A percentile compares a stretch with the other conserved stretches of the same genome.
These are phyloP conservation scores for Holacanthella duospinosa DNA, from an alignment of 2,888 invertebrate genomes.

Conservation along the genomic window DNA sequence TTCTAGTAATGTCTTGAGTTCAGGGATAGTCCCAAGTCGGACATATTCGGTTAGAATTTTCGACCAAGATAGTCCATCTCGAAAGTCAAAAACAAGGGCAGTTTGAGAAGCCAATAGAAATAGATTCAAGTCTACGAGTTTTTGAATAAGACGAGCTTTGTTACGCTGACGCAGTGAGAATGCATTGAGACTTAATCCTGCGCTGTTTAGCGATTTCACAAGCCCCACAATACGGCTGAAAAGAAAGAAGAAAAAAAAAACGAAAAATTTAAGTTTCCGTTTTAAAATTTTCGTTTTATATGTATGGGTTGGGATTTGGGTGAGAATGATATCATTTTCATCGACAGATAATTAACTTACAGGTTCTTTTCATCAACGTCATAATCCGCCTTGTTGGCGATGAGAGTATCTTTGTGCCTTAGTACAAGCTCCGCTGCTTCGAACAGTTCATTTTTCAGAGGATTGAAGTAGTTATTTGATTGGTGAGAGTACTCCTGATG, in stretches of 20 bases:
- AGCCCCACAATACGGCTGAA: slow-evolving; percentile 21
- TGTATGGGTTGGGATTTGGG: no score
- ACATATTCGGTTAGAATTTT: slow-evolving; percentile 28
- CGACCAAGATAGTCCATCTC: slow-evolving; percentile 22
- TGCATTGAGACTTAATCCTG: slow-evolving; percentile 23
- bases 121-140: slow-evolving; percentile 16
- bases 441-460: neutral
- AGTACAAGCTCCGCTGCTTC: no score
- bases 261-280: no score
- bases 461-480: neutral
- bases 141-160: slow-evolving; percentile 25
- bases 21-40: slow-evolving; percentile 10
- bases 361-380: slow-evolving; percentile 11
- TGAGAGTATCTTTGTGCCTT: no score
- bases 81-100: slow-evolving; percentile 26
- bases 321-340: no score
- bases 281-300: neutral
- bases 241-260: slow-evolving; percentile 10
- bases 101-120: slow-evolving; percentile 26
- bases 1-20: slow-evolving; percentile 21
- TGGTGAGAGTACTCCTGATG: neutral
- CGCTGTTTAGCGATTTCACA: slow-evolving; percentile 18
- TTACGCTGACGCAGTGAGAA: slow-evolving; percentile 31
- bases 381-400: no score
- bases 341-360: slow-evolving; percentile 13